Evolutionary conservation across 2,888 invertebrate genomes (phyloP), one percentile per base, ranked within the genome.

Genomic region (Trichacis sp.): DNA sequence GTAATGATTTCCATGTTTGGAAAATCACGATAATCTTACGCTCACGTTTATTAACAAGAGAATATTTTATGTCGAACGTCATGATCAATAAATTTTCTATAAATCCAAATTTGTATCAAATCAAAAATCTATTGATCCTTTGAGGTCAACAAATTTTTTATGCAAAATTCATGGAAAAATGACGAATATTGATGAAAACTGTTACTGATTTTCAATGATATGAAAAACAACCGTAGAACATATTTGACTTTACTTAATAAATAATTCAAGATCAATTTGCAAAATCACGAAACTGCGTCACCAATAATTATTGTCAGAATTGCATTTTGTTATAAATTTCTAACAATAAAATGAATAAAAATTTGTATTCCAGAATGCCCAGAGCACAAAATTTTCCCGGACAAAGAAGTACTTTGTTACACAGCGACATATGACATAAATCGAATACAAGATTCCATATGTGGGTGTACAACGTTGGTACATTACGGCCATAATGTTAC

Each of bases 391-490:
- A 73, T 64, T 56, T 77, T 80, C 2, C 82, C 81, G 1, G 78
- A 82, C 20, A 75, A 80, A 55, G 82, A 83, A 64, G 75, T 84
- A 40, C 67, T 82, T 30, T 84, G 84, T 63, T 84, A 84, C 71
- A 83, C 83, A 51, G 71, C 74, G 58, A 72, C 69, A 20, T 68
- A 50, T 43, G 74, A 81, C 43, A 59, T 72, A 14, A 64, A 71
- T n/a, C 51, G 56, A 17, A 60, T 83, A 24, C 71, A 75, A 20
- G 76, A 79, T 38, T 69, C 78, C 20, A 70, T 83, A 42, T 83
- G 83, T 75, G 75, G 74, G 50, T 84, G 84, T 64, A 84, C 83
- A 51, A 79, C 80, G 40, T 68, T 84, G 57, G 77, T 84, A 24
- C 82, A 83, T 24, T 78, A 80, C 71, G 80, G 81, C 54, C 76